These are phyloP conservation scores for Pseudorhiza aurosa DNA, from an alignment of 30 jellyfish, hydroid and myxozoan species.

Conservation along the genomic window DNA sequence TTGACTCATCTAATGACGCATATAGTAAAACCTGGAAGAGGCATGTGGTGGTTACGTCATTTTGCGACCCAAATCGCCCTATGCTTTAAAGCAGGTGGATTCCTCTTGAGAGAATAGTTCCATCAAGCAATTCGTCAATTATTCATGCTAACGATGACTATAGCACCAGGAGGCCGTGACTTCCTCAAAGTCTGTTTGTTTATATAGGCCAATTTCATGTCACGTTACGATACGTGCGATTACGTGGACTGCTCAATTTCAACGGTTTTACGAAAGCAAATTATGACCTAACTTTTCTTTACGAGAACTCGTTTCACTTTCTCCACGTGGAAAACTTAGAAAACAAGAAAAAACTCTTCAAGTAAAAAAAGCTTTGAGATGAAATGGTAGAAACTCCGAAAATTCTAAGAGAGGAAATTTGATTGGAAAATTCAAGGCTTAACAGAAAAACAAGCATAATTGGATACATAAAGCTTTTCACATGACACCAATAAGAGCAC, in stretches of 20 bases:
- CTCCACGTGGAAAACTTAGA: too few relatives aligned
- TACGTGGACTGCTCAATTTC: slow-evolving; percentile 14
- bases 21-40: background rate
- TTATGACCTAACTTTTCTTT: too few relatives aligned
- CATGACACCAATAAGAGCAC: too few relatives aligned
- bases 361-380: too few relatives aligned
- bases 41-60: background rate
- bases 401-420: too few relatives aligned
- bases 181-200: background rate
- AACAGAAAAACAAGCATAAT: too few relatives aligned
- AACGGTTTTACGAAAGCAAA: too few relatives aligned
- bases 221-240: slow-evolving; percentile 29
- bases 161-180: background rate
- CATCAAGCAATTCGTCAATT: slow-evolving; percentile 5
- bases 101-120: background rate
- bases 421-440: too few relatives aligned
- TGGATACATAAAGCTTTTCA: too few relatives aligned
- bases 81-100: slow-evolving; percentile 18
- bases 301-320: too few relatives aligned
- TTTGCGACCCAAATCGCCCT: background rate
- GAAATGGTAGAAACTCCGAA: too few relatives aligned
- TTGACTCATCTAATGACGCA: slow-evolving; percentile 35
- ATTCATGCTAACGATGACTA: background rate
- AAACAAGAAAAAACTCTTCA: too few relatives aligned
- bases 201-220: background rate